phyloP scores from a whole-genome alignment of 2,888 invertebrate genomes.

The Busseola fusca region DNA sequence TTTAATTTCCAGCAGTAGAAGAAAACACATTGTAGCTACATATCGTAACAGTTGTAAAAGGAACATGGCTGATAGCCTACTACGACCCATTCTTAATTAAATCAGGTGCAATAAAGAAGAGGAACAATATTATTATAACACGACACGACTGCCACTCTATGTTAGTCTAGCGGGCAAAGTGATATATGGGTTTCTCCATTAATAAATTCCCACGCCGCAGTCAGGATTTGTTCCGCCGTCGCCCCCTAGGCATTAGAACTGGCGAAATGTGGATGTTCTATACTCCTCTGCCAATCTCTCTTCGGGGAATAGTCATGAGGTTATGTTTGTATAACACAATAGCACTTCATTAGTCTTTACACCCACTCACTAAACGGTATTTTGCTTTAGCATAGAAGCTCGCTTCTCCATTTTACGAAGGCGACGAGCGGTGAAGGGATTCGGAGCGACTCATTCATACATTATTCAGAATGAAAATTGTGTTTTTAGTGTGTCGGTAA shows the following conservation, averaged over 20 bases:
- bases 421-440: constrained; percentile 12
- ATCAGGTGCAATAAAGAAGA: constrained; percentile 11
- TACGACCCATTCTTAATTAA: constrained; percentile 30
- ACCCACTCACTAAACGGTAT: constrained; percentile 17
- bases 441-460: constrained; percentile 18
- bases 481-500: constrained; percentile 3
- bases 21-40: constrained; percentile 29
- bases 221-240: neutral
- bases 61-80: constrained; percentile 37
- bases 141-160: neutral
- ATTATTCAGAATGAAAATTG: constrained; percentile 39
- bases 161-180: neutral
- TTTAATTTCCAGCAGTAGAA: neutral
- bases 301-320: neutral
- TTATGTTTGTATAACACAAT: constrained; percentile 24
- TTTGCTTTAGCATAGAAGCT: constrained; percentile 18
- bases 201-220: neutral
- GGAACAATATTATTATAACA: neutral
- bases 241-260: neutral
- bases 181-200: neutral
- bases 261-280: neutral
- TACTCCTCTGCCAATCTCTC: neutral
- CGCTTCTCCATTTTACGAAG: constrained; percentile 8
- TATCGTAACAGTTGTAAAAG: constrained; percentile 40
- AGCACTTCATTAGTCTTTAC: constrained; percentile 22